A percentile compares a stretch with the other conserved stretches of the same genome.
These are phyloP conservation scores for Schizothorax lantsangensis DNA, from an alignment of 2,797 vertebrate genomes.

Conservation along the genomic window DNA sequence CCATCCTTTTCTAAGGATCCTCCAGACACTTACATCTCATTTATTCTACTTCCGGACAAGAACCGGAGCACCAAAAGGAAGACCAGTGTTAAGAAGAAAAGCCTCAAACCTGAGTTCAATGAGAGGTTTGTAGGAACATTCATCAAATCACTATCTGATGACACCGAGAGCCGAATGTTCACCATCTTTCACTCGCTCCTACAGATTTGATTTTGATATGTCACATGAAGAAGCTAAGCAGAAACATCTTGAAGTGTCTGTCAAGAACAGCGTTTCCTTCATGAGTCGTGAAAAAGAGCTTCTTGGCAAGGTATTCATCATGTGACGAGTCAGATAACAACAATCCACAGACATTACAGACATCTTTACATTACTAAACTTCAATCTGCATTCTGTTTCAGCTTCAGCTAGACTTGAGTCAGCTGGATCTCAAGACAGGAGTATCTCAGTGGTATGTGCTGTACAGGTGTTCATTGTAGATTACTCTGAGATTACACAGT, in stretches of 20 bases:
- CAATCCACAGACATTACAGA: neutral
- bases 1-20: slow-evolving; percentile 82
- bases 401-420: slow-evolving; percentile 86
- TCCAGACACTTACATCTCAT: slow-evolving; percentile 87
- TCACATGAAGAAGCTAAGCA: slow-evolving; percentile 83
- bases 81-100: slow-evolving; percentile 86
- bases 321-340: neutral
- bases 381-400: slow-evolving; percentile 62
- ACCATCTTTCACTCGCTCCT: slow-evolving; percentile 10
- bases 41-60: slow-evolving; percentile 90
- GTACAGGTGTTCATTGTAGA: slow-evolving; percentile 49
- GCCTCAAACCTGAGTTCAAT: slow-evolving; percentile 88
- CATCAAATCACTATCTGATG: neutral
- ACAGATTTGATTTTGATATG: slow-evolving; percentile 91
- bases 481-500: neutral
- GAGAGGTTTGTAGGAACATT: slow-evolving; percentile 79
- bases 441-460: slow-evolving; percentile 82
- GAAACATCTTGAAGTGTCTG: slow-evolving; percentile 85
- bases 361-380: neutral
- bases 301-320: slow-evolving; percentile 84
- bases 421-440: slow-evolving; percentile 84
- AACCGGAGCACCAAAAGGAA: slow-evolving; percentile 88
- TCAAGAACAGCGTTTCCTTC: slow-evolving; percentile 90
- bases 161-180: neutral
- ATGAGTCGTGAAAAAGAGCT: slow-evolving; percentile 90